Base-by-base conservation (phyloP, 1,140 invertebrate genomes). In the Halyomorpha halys region DNA sequence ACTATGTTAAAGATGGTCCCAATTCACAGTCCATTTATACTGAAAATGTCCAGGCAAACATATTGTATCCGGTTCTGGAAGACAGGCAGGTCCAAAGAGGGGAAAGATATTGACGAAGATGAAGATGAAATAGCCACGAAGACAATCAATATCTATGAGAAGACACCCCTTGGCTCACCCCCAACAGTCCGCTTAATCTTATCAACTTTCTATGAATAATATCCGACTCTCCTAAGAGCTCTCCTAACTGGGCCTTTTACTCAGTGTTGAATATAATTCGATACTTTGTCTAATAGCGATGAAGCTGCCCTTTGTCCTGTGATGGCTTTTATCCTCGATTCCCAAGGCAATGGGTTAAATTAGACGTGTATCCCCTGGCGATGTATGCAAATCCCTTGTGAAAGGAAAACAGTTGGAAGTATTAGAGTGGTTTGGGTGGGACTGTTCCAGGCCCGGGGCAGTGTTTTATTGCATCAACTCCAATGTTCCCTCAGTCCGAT, bases 121-220 rank as follows among this genome's bases (percentile, higher is more conserved):
- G 21, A 21, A 56, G 18, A 56, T 56, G 23, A 5, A 25, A 11
- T 19, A 25, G 11, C 23, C 19, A 56, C 3, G 11, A 2, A n/a
- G 47, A n/a, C 21, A 23, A 25, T 56, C 19, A 18, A 18, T 21
- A 18, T 5, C 47, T 4, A 21, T 2, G 23, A 15, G 18, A 15
- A 23, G 19, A 15, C 51, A 18, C 53, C 63, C 44, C 63, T 23
- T 14, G 18, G n/a, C 56, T 19, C 63, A 19, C 27, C 23, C 23
- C 63, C 34, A 8, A 49, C 61, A 21, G 25, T 25, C 62, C 14
- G 39, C 30, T 30, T 65, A 65, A 65, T 65, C 63, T 65, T 49
- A 45, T 65, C 59, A 65, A 59, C 56, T 65, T 65, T 65, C 63
- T 56, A 65, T 65, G 63, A 65, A 65, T 65, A 65, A 65, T 56